Evolutionary conservation across 2,797 vertebrate genomes (phyloP), one percentile per base, ranked within the genome.

Genomic region (Ptychadena robeensis): DNA sequence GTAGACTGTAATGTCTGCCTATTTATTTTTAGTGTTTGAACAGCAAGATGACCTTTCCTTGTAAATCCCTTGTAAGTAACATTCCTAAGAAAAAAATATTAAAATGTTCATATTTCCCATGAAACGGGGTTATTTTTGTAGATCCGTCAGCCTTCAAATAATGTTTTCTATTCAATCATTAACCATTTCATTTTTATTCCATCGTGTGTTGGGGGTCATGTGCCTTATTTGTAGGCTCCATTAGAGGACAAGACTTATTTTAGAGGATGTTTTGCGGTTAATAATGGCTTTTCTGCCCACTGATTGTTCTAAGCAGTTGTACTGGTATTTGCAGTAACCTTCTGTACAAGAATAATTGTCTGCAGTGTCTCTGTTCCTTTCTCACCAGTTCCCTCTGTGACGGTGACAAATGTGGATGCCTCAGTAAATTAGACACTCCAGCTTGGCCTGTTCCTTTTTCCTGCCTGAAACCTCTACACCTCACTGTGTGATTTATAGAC

Each of bases 361-460:
- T 85, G 57, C 70, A 40, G 37, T 76, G 72, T 85, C 82, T 74
- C 78, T 80, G 78, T 81, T 71, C 78, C 69, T 71, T 76, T 71
- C 83, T 85, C 83, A 81, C 78, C 78, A 76, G 83, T 71, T 85
- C 66, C 72, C 83, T 70, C 78, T 75, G 66, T 85, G 83, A 85
- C 83, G 57, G 78, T 85, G 83, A 85, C 83, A 85, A 85, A 85
- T 85, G 83, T 81, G 83, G 78, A 85, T 80, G 78, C 83, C 79
- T 85, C 78, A 85, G 83, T 85, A 80, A 85, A 85, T 85, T 85
- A 85, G 83, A 85, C 79, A 81, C 71, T 85, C 44, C 22, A 18
- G 66, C 72, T 64, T 76, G 83, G 78, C 83, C 77, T 70, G 71
- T 53, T 84, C 66, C 66, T 67, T 79, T 44, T 69, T 71, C 35